Conservation (phyloP, 2,888 invertebrate species). For the Anoncus sp. region DNA sequence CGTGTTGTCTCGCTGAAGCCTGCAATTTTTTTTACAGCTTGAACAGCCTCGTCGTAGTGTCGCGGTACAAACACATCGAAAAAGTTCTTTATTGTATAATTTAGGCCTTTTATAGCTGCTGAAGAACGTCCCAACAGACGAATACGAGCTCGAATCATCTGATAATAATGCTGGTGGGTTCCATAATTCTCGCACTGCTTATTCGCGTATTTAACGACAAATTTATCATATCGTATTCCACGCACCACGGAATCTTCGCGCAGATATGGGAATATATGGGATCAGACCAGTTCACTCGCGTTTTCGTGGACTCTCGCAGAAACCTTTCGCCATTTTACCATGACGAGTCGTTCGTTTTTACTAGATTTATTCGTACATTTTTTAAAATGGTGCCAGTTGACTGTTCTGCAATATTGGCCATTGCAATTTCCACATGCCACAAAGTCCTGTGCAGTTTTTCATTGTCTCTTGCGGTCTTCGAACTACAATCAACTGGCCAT, state of each 20-base stretch:
- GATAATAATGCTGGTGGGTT: conserved; percentile 47
- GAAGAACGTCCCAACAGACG: conserved; percentile 62
- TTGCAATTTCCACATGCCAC: conserved; percentile 54
- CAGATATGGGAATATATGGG: conserved; percentile 60
- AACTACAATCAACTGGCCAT: conserved; percentile 40
- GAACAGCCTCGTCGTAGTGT: conserved; percentile 42
- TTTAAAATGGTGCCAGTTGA: conserved; percentile 44
- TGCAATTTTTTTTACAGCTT: conserved; percentile 35
- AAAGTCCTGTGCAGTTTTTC: conserved; percentile 51
- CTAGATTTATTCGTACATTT: conserved; percentile 28
- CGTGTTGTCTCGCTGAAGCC: conserved; percentile 28
- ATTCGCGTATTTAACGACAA: conserved; percentile 63
- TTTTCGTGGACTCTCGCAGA: conserved; percentile 55
- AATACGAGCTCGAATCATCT: conserved; percentile 64
- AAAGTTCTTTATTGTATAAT: conserved; percentile 39
- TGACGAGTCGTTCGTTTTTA: conserved; percentile 9
- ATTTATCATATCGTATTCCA: conserved; percentile 62
- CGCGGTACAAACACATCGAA: conserved; percentile 49
- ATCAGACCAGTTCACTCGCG: conserved; percentile 52
- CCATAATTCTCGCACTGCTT: conserved; percentile 63
- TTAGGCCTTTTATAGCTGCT: conserved; percentile 36
- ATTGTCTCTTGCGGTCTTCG: conserved; percentile 42
- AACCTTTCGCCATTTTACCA: conserved; percentile 46
- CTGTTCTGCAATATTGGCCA: conserved; percentile 51
- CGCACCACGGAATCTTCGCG: conserved; percentile 60